Conservation (phyloP, 2,797 vertebrate species). For the Sciurus carolinensis region DNA sequence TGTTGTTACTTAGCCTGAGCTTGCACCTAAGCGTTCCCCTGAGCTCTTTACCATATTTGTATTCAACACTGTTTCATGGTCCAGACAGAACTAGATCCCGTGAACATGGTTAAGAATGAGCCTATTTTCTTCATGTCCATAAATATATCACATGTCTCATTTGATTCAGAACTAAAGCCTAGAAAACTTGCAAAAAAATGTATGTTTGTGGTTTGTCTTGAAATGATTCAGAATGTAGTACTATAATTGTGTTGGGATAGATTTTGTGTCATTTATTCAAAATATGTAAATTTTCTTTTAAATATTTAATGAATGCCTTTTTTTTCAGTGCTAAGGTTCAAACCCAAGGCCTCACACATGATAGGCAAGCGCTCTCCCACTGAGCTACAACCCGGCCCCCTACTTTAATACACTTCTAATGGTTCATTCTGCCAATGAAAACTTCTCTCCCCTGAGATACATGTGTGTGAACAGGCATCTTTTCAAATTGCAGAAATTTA, state of each 20-base stretch:
- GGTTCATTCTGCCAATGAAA: neutral
- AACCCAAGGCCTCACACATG: neutral
- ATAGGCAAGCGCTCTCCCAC: neutral
- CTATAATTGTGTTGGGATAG: neutral
- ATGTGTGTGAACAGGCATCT: neutral
- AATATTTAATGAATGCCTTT: neutral
- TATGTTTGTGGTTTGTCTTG: neutral
- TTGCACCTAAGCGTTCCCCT: too few species aligned
- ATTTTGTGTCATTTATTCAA: constrained; percentile 44
- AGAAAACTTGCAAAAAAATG: neutral
- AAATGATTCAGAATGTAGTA: neutral
- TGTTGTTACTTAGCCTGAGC: neutral
- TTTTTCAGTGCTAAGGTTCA: neutral
- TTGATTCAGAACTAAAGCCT: neutral
- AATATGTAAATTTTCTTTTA: neutral
- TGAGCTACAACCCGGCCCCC: neutral
- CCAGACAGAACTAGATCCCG: neutral
- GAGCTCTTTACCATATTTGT: neutral
- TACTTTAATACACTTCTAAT: neutral
- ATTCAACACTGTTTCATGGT: neutral
- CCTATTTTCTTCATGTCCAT: neutral
- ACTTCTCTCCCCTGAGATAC: neutral
- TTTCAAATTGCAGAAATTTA: neutral
- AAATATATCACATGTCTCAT: constrained; percentile 1
- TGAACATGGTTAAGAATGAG: neutral